A percentile compares a stretch with the other conserved stretches of the same genome.
Conservation (phyloP, 1,140 invertebrate species). For the Drosophila ficusphila region DNA sequence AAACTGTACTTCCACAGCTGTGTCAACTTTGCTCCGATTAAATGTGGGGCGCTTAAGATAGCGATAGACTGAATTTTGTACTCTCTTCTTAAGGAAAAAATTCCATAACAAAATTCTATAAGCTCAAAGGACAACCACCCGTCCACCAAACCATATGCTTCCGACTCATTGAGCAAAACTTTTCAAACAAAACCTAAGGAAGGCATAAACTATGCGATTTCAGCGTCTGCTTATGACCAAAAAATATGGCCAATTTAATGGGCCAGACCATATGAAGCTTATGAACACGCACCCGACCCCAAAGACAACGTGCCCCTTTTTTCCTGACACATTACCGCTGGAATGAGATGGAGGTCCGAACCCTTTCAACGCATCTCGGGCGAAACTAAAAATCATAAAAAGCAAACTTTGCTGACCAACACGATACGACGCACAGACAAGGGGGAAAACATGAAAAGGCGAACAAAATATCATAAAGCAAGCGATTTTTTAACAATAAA, state of each 20-base stretch:
- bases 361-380: slow-evolving; percentile 43
- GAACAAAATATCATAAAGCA: slow-evolving; percentile 44
- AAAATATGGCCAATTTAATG: slow-evolving; percentile 48
- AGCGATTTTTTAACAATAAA: slow-evolving; percentile 54
- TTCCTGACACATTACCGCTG: slow-evolving; percentile 9
- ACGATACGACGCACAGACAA: slow-evolving; percentile 10
- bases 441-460: slow-evolving; percentile 20
- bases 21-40: too few species aligned
- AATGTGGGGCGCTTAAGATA: too few species aligned
- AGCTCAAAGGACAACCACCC: not conserved
- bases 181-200: not conserved
- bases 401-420: slow-evolving; percentile 41
- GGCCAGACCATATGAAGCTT: slow-evolving; percentile 32
- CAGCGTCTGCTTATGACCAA: slow-evolving; percentile 42
- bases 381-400: slow-evolving; percentile 49
- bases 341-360: not conserved
- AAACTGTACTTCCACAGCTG: too few species aligned
- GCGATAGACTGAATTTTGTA: not conserved
- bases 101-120: not conserved
- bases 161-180: slow-evolving; percentile 35
- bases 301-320: slow-evolving; percentile 7
- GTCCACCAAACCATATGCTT: slow-evolving; percentile 9
- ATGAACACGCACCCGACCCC: slow-evolving; percentile 25
- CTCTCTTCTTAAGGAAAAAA: not conserved
- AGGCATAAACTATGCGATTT: slow-evolving; percentile 43